Evolutionary conservation across 2,797 vertebrate genomes (phyloP).

Genomic region (Cossypha niveicapilla): DNA sequence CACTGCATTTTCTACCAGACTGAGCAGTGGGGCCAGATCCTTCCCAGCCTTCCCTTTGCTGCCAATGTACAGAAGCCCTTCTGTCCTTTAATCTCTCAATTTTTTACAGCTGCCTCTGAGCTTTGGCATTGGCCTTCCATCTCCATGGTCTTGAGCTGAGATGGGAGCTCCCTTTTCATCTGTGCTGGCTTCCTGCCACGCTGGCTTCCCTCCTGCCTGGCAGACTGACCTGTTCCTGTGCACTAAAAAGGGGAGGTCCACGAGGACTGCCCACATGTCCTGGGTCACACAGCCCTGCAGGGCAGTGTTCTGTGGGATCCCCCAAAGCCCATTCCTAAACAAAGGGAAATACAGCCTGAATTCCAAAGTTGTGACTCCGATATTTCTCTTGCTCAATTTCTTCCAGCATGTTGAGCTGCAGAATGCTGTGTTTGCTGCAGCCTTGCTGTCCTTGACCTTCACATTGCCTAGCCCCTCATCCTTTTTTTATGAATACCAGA

Average conservation of each 20-base stretch:
- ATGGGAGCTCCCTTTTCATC: background rate
- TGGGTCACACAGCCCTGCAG: background rate
- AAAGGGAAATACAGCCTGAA: background rate
- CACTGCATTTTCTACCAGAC: background rate
- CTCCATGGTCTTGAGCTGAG: background rate
- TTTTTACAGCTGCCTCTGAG: background rate
- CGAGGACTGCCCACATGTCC: background rate
- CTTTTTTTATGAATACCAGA: background rate
- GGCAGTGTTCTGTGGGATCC: background rate
- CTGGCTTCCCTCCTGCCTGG: background rate
- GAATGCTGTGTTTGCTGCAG: background rate
- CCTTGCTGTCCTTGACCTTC: background rate
- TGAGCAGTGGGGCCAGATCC: background rate
- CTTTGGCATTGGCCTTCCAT: background rate
- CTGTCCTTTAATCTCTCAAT: background rate
- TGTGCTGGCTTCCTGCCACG: rapidly evolving
- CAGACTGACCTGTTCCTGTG: background rate
- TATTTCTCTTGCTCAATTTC: background rate
- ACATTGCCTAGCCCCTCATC: background rate
- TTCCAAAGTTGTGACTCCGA: background rate
- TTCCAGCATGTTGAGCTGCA: background rate
- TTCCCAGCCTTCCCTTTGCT: background rate
- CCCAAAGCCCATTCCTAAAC: background rate
- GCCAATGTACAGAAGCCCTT: background rate
- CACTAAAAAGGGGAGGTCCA: rapidly evolving